These are phyloP conservation scores for Drosophila sp. DNA, from an alignment of 1,140 invertebrate genomes.

Conservation along the genomic window DNA sequence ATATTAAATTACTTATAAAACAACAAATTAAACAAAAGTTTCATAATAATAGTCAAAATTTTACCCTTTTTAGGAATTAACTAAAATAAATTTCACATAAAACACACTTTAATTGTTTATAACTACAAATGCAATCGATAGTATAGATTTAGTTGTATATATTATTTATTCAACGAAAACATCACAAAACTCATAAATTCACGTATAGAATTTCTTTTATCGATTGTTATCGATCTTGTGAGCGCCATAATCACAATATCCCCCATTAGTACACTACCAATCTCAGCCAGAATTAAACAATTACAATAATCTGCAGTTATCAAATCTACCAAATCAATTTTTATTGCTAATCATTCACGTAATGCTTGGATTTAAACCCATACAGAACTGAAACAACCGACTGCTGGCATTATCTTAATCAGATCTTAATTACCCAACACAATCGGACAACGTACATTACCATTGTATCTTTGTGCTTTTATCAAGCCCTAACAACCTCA, in stretches of 20 bases:
- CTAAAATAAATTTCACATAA: too few species aligned
- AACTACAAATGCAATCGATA: too few species aligned
- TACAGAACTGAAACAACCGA: background rate
- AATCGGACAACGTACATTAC: background rate
- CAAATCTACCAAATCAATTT: conserved; percentile 13
- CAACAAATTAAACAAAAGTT: too few species aligned
- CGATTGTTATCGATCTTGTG: background rate
- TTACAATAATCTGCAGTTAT: conserved; percentile 24
- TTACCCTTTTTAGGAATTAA: too few species aligned
- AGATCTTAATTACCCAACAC: conserved; percentile 45
- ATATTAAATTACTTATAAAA: too few species aligned
- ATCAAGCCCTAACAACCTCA: conserved; percentile 22
- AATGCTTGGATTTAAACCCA: conserved; percentile 19
- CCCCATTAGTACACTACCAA: background rate
- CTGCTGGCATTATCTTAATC: conserved; percentile 34
- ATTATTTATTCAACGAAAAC: too few species aligned
- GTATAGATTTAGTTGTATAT: too few species aligned
- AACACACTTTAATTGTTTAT: too few species aligned
- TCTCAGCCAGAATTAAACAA: background rate
- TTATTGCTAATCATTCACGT: conserved; percentile 36
- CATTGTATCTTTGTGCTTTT: background rate
- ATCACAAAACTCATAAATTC: too few species aligned
- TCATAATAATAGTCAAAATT: too few species aligned
- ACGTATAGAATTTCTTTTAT: too few species aligned
- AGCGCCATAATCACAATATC: background rate